Evolutionary conservation across 2,113 vertebrate species (phyloP).

Genomic region (Sebastes schlegelii): DNA sequence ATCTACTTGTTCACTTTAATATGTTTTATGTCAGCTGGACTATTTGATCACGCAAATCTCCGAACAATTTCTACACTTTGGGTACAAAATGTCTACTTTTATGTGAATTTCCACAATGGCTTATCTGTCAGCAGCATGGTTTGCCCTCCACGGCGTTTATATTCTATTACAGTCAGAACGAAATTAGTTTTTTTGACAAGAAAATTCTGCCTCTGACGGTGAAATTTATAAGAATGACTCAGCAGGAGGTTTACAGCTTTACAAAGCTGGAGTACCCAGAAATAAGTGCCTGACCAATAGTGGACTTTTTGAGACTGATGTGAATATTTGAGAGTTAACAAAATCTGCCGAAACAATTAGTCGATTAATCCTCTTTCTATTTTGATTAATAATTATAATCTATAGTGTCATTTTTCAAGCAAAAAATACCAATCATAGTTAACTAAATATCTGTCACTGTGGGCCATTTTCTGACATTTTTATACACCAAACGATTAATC

Average conservation of each 20-base stretch:
- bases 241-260: too few relatives aligned
- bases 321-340: too few relatives aligned
- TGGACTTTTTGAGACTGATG: not conserved
- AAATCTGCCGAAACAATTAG: too few relatives aligned
- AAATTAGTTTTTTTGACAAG: not conserved
- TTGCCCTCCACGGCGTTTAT: too few relatives aligned
- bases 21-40: too few relatives aligned
- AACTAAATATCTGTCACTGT: not conserved
- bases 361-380: too few relatives aligned
- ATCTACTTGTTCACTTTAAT: too few relatives aligned
- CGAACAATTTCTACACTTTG: too few relatives aligned
- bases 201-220: not conserved
- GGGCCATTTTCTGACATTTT: too few relatives aligned
- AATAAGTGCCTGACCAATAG: not conserved
- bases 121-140: not conserved
- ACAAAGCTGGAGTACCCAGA: not conserved
- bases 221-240: not conserved
- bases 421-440: not conserved
- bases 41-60: too few relatives aligned
- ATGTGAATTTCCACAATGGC: not conserved
- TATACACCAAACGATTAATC: too few relatives aligned
- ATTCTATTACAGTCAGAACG: not conserved
- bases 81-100: not conserved
- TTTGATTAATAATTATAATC: too few relatives aligned
- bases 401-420: not conserved